phyloP scores from a whole-genome alignment of 2,888 invertebrate species.

The Synanthedon formicaeformis region DNA sequence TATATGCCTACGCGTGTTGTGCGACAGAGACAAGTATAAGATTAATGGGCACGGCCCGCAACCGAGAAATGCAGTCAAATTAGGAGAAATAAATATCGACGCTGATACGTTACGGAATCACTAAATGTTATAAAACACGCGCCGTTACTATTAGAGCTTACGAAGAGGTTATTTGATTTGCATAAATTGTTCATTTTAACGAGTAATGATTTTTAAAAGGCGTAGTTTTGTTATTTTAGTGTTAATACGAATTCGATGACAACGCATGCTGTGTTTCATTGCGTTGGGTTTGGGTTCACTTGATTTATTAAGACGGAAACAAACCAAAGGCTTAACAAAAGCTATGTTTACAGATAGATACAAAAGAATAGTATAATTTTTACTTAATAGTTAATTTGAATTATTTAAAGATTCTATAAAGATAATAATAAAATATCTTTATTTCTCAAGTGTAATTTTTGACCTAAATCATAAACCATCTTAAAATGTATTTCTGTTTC shows the following conservation, averaged over 20 bases:
- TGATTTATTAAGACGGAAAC: too few species aligned
- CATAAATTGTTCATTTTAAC: background rate
- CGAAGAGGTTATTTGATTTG: background rate
- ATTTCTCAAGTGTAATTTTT: too few species aligned
- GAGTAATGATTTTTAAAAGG: background rate
- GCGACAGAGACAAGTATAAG: slow-evolving; percentile 29
- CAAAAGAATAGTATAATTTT: too few species aligned
- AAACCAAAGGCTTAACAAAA: too few species aligned
- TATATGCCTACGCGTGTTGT: slow-evolving; percentile 7
- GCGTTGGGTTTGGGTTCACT: too few species aligned
- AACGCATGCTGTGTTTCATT: background rate
- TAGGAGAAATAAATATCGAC: slow-evolving; percentile 57
- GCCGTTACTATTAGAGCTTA: background rate
- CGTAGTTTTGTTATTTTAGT: background rate
- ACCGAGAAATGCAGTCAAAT: slow-evolving; percentile 62
- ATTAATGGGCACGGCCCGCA: slow-evolving; percentile 49
- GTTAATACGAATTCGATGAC: background rate
- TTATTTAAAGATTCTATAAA: too few species aligned
- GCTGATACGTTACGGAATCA: slow-evolving; percentile 29
- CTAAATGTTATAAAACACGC: slow-evolving; percentile 12
- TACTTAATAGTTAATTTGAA: too few species aligned
- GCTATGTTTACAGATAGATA: too few species aligned
- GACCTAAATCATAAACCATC: too few species aligned
- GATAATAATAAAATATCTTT: too few species aligned
- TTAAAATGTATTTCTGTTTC: too few species aligned